These are phyloP conservation scores for Sebastes jordani DNA, from an alignment of 2,797 vertebrate species.

Conservation along the genomic window DNA sequence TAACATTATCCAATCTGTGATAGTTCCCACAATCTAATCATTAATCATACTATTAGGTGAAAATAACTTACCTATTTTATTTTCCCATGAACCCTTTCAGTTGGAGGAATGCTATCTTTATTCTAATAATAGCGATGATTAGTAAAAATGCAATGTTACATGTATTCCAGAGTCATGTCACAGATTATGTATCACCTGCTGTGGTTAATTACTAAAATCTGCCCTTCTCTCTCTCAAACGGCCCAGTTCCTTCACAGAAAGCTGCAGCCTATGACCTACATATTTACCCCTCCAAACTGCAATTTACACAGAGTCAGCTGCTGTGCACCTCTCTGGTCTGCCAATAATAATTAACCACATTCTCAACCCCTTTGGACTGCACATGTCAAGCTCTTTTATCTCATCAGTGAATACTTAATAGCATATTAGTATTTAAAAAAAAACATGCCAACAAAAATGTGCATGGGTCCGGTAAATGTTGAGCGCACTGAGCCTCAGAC, in stretches of 20 bases:
- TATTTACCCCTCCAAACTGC: constrained; percentile 65
- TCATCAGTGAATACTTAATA: constrained; percentile 53
- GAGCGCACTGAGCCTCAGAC: constrained; percentile 22
- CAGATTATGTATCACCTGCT: neutral
- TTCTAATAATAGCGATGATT: neutral
- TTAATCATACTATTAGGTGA: neutral
- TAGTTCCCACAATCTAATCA: neutral
- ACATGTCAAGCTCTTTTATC: constrained; percentile 49
- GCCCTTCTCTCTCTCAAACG: constrained; percentile 15
- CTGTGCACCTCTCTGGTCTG: constrained; percentile 48
- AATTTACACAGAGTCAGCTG: constrained; percentile 65
- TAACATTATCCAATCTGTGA: neutral
- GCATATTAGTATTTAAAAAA: constrained; percentile 27
- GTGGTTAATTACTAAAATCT: constrained; percentile 33
- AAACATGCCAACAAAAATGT: constrained; percentile 22
- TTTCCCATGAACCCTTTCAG: neutral
- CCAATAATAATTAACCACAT: constrained; percentile 70
- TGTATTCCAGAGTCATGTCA: neutral
- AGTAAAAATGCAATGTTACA: neutral
- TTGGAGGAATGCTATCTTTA: neutral
- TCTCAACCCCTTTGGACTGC: constrained; percentile 34
- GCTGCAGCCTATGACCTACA: constrained; percentile 60
- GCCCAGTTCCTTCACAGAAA: constrained; percentile 39
- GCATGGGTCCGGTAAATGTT: constrained; percentile 38
- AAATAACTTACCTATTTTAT: neutral